Percentiles rank a stretch among this genome's conserved stretches.
Evolutionary conservation across 2,888 invertebrate species (phyloP).

Genomic region (Nesidiocoris tenuis): DNA sequence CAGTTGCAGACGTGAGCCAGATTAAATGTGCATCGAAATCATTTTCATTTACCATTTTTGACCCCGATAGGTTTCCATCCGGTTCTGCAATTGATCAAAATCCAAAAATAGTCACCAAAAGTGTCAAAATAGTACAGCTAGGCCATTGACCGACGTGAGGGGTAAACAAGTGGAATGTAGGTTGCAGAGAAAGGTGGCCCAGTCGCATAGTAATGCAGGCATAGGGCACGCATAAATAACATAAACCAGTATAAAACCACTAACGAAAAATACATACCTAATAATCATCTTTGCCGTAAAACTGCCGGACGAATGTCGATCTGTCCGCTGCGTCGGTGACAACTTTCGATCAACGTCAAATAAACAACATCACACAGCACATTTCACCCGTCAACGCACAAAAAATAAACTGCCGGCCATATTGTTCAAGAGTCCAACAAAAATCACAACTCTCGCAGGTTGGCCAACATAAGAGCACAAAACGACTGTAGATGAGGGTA

Average conservation of each 20-base stretch:
- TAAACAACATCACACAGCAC: background rate
- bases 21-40: constrained; percentile 39
- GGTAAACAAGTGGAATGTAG: constrained; percentile 39
- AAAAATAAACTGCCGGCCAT: background rate
- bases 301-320: background rate
- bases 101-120: too few relatives aligned
- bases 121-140: background rate
- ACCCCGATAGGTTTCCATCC: constrained; percentile 36
- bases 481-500: too few relatives aligned
- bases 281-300: constrained; percentile 33
- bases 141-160: constrained; percentile 24
- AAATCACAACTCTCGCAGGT: too few relatives aligned
- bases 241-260: too few relatives aligned
- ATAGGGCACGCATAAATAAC: too few relatives aligned
- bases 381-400: background rate
- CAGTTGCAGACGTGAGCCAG: constrained; percentile 45
- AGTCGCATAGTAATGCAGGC: too few relatives aligned
- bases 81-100: constrained; percentile 22
- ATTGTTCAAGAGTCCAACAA: background rate
- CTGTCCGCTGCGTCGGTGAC: background rate
- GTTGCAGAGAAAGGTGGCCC: background rate
- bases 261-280: constrained; percentile 29
- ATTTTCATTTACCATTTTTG: constrained; percentile 45
- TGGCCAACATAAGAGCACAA: background rate
- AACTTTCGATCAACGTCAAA: background rate